These are phyloP conservation scores for Galeopsomyia nigrocyanea DNA, from an alignment of 2,888 invertebrate species.

Conservation along the genomic window DNA sequence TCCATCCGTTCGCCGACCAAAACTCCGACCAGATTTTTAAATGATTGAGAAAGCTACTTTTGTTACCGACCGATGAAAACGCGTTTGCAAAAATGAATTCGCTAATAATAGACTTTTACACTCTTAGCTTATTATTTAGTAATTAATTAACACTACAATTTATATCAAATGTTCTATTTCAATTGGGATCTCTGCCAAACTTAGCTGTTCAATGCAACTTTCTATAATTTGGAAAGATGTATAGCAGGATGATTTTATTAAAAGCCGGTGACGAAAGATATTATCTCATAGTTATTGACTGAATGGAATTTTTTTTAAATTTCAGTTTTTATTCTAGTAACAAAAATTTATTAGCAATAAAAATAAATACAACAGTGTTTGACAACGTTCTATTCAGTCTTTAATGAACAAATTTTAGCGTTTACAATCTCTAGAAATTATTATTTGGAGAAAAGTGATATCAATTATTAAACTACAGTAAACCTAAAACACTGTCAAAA, in stretches of 20 bases:
- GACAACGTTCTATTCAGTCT: neutral
- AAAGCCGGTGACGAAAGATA: neutral
- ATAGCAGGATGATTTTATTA: neutral
- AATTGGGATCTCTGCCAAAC: too few species aligned
- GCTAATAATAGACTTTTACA: too few species aligned
- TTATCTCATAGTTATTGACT: conserved; percentile 7
- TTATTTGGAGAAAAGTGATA: too few species aligned
- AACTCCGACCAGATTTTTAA: conserved; percentile 26
- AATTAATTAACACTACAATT: neutral
- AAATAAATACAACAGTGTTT: too few species aligned
- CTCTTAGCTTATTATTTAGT: conserved; percentile 4
- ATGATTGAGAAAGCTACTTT: neutral
- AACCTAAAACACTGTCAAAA: too few species aligned
- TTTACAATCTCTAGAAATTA: neutral
- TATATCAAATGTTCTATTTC: too few species aligned
- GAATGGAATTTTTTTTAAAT: conserved; percentile 1
- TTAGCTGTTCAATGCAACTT: too few species aligned
- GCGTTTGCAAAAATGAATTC: neutral
- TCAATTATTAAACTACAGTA: too few species aligned
- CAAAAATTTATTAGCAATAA: neutral
- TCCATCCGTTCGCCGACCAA: neutral
- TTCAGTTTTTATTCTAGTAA: neutral
- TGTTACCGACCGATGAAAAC: conserved; percentile 22
- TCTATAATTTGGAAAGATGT: too few species aligned
- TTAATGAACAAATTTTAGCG: conserved; percentile 22